Evolutionary conservation across 2,888 invertebrate genomes (phyloP), one percentile per base, ranked within the genome.

Genomic region (Callyntrura guangdongensis): DNA sequence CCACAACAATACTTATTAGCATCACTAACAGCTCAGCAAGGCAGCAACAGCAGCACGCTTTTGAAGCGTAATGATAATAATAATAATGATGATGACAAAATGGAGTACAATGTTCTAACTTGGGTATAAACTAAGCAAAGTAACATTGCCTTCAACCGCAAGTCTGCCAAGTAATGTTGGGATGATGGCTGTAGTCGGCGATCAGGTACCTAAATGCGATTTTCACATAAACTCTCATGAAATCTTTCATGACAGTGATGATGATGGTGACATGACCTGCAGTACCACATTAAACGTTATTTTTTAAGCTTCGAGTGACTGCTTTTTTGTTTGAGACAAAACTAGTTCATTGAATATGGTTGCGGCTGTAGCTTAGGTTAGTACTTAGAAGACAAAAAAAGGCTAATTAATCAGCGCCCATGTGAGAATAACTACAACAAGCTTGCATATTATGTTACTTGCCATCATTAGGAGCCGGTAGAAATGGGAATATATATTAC

Each of bases 201-300:
- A 56, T 27, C 56, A 83, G 12, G 86, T 77, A 86, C 86, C 86
- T 86, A 74, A 85, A 53, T 45, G 27, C 56, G 25, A 49, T 61
- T 47, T 36, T 47, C 25, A 17, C 85, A n/a, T n/a, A 86, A 45
- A 59, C 74, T 53, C 20, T 25, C 49, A 49, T 53, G 69, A 69
- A 67, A 69, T 64, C 67, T 67, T 47, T 83, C 67, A 61, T 84
- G 85, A 69, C 85, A 85, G 22, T 72, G 53, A 69, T 69, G 25
- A 47, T 69, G 49, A 53, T 69, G 27, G 17, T 83, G 89, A 89
- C 89, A 89, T 89, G 89, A 89, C 89, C 89, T 89, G 89, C 89
- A 89, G 79, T 47, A 88, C 56, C n/a, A 49, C 64, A 88, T 25
- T 45, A 67, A 83, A 67, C 64, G 67, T 83, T 67, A 36, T 45